Percentiles rank a stretch among this genome's conserved stretches.
These are phyloP conservation scores for Perca flavescens DNA, from an alignment of 2,113 vertebrate species.

Conservation along the genomic window DNA sequence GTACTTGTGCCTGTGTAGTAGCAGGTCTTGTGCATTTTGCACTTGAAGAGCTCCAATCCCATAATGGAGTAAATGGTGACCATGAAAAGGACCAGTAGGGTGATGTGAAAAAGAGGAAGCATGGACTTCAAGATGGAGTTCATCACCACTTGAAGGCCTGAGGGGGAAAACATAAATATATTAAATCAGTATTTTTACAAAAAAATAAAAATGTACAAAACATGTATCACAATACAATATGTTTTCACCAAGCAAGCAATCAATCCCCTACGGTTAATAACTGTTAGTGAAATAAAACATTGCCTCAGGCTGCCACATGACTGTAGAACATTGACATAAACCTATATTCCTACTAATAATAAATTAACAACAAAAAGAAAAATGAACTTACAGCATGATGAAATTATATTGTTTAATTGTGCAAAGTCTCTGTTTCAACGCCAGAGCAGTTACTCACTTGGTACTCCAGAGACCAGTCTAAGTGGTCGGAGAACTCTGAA, in stretches of 20 bases:
- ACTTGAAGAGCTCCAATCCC: conserved; percentile 94
- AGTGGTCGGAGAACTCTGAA: conserved; percentile 95
- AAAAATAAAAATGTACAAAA: too few species aligned
- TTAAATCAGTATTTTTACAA: background rate
- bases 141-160: conserved; percentile 95
- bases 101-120: conserved; percentile 93
- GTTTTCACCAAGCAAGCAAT: background rate
- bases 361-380: background rate
- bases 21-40: conserved; percentile 97
- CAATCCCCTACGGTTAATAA: background rate
- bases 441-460: conserved; percentile 91
- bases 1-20: conserved; percentile 88
- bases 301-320: background rate
- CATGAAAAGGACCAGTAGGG: conserved; percentile 94
- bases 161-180: conserved; percentile 5
- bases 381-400: background rate
- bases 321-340: background rate
- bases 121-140: conserved; percentile 96
- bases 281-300: background rate
- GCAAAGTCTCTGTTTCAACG: background rate
- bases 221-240: background rate
- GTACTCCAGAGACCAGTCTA: conserved; percentile 95
- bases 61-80: conserved; percentile 95
- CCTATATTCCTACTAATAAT: background rate
- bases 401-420: background rate